Base-by-base conservation (phyloP, 2,797 vertebrate genomes). In the Platalea minor region DNA sequence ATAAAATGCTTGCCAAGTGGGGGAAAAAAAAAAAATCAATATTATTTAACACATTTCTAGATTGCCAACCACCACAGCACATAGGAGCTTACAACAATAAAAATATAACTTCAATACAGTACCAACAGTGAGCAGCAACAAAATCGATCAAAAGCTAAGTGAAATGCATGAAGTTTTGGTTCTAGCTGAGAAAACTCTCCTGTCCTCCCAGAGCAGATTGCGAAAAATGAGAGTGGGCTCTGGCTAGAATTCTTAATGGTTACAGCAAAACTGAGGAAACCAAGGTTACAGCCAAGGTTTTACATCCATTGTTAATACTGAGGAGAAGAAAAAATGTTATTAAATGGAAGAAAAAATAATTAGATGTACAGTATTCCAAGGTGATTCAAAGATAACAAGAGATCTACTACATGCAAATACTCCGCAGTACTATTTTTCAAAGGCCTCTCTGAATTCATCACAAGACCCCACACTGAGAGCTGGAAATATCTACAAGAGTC, bases 1-100 rank as follows among this genome's bases (percentile, higher is more conserved):
- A 94, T 81, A 79, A 94, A 89, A 92, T 60, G 63, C 85, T 95
- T 94, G 94, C 81, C 92, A 92, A 95, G 75, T 56, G 31, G 48
- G 5, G 4, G 5, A 3, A 17, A 33, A 56, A 48, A 73, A 37
- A 56, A 13, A 85, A 95, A 94, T 96, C 96, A 95, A 96, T 97
- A 96, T 96, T 91, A 94, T 96, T 96, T 96, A 97, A 96, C 92
- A 91, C 92, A 39, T 89, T 94, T 96, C 61, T 89, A 73, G 89
- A 96, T 95, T 97, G 96, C 95, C 85, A 96, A 81, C 68, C 91
- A 95, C 78, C 78, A 86, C 46, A 86, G 89, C 91, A 78, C 87
- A 77, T 0, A 81, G 84, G 50, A 83, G 89, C 54, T 91, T 96
- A 91, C 86, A 91, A 83, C 89, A 96, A 96, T 95, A 96, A 96